Base-by-base conservation (phyloP, 2,113 vertebrate species). In the Scomber colias region DNA sequence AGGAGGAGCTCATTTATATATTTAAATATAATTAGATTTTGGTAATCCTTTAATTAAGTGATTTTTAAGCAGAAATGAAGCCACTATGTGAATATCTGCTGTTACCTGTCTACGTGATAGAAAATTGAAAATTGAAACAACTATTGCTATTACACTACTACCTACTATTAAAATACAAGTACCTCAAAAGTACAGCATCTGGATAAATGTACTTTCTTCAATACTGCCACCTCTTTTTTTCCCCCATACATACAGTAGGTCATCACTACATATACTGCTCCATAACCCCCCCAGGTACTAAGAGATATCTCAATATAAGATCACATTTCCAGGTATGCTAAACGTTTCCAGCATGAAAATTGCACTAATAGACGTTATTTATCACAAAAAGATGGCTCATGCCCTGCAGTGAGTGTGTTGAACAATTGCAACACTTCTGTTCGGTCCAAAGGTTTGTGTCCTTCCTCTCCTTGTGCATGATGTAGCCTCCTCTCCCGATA, bases 341-440 rank as follows among this genome's bases (percentile, higher is more conserved):
- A 44, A 81, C 45, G 82, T 83, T 63, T 73, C 31, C 67, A 79
- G 54, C 10, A 72, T 66, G 56, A 70, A 79, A 81, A 75, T 35
- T 76, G 15, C 46, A 64, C 31, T 65, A 59, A 68, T 54, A 62
- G 35, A 46, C 0, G 7, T 46, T 66, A 61, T 74, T 84, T 61
- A 64, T 86, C 62, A 70, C 9, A 30, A 70, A 31, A 14, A 27
- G 11, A 8, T 3, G 7, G 31, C 31, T 44, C 40, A 3, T 65
- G 77, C 71, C 70, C 78, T 54, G 65, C 60, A 65, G 77, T 56
- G 56, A 82, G 21, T 21, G n/a, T 68, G 50, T 8, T 19, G 21
- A 77, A 12, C 19, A 56, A 56, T 24, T 60, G 35, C 49, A 66
- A 71, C 56, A 15, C 49, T 55, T 69, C 62, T 59, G 67, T 46